These are phyloP conservation scores for Prionace glauca DNA, from an alignment of 2,797 vertebrate species.

Conservation along the genomic window DNA sequence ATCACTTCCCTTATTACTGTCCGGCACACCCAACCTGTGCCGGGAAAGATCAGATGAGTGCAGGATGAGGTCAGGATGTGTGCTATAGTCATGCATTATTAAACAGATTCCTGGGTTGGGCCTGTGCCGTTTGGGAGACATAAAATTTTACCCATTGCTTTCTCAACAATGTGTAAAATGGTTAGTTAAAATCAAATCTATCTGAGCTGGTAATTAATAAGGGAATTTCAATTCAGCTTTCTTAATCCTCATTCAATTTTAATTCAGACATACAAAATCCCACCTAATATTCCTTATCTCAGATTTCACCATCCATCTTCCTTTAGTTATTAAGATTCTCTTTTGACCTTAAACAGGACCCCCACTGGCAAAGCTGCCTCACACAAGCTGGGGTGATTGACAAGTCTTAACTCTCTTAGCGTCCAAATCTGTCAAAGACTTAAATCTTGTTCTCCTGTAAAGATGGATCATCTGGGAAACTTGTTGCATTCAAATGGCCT, in stretches of 20 bases:
- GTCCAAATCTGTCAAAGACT: neutral
- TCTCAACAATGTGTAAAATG: neutral
- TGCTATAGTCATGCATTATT: too few relatives aligned
- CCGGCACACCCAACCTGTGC: too few relatives aligned
- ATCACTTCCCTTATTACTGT: too few relatives aligned
- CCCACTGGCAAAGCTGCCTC: neutral
- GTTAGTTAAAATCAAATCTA: neutral
- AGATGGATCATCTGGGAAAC: neutral
- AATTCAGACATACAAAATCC: neutral
- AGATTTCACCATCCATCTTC: neutral
- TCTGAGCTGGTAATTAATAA: neutral
- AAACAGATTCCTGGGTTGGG: too few relatives aligned
- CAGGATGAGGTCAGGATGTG: too few relatives aligned
- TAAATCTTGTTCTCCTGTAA: neutral
- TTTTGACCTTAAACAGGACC: neutral
- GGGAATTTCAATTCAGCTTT: neutral
- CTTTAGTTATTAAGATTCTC: neutral
- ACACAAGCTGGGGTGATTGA: neutral
- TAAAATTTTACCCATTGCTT: neutral
- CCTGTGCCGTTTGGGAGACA: too few relatives aligned
- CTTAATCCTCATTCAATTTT: neutral
- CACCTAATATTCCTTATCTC: neutral
- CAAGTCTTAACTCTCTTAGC: neutral
- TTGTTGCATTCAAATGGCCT: neutral
- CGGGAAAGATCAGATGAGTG: too few relatives aligned